Percentiles rank a stretch among this genome's conserved stretches.
Evolutionary conservation across 2,888 invertebrate species (phyloP).

Genomic region (Pinctada fucata): DNA sequence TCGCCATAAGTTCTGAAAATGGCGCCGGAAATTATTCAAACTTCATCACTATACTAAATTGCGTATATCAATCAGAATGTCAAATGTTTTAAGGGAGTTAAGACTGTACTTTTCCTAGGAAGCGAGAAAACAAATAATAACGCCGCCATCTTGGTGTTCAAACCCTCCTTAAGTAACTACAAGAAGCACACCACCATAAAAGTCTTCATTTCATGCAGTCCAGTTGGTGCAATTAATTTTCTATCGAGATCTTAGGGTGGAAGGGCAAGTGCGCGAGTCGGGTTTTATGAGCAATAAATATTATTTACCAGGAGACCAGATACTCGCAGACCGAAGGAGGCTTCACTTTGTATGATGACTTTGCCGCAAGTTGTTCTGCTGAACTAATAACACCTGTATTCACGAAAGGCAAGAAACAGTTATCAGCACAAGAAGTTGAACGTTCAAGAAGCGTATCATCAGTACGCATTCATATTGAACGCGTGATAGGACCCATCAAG

Average conservation of each 20-base stretch:
- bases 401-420: conserved; percentile 48
- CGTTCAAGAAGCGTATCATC: conserved; percentile 38
- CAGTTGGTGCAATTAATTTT: conserved; percentile 33
- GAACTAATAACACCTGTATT: conserved; percentile 47
- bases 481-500: conserved; percentile 51
- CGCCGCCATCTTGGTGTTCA: too few relatives aligned
- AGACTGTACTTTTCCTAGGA: too few relatives aligned
- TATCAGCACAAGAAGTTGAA: conserved; percentile 48
- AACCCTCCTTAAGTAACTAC: too few relatives aligned
- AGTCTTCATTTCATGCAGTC: conserved; percentile 35
- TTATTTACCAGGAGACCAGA: conserved; percentile 48
- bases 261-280: conserved; percentile 31
- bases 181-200: conserved; percentile 43
- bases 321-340: conserved; percentile 52
- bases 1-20: too few relatives aligned
- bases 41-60: too few relatives aligned
- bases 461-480: conserved; percentile 51
- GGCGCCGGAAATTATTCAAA: too few relatives aligned
- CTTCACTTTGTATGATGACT: conserved; percentile 47
- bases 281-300: conserved; percentile 40
- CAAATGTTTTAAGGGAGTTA: too few relatives aligned
- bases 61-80: too few relatives aligned
- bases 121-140: too few relatives aligned
- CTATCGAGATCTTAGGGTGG: conserved; percentile 36
- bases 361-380: conserved; percentile 42